Base-by-base conservation (phyloP, 2,113 vertebrate species). In the Muscicapa adusta region DNA sequence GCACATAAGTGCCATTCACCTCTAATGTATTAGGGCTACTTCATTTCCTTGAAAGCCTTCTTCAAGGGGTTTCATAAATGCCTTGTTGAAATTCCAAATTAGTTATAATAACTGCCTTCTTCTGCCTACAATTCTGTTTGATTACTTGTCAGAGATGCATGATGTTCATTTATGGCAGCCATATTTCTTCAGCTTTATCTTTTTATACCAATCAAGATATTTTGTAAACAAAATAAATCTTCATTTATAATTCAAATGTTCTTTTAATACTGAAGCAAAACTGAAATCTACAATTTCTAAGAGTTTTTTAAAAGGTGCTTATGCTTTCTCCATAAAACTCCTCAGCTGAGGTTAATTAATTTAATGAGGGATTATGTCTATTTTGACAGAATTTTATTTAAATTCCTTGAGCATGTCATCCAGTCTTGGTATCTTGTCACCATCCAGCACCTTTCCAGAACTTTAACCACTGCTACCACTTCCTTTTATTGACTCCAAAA, bases 321-420 rank as follows among this genome's bases (percentile, higher is more conserved):
- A 84, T 77, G 78, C 48, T 91, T 93, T 86, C 95, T 88, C 43
- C 43, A 89, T 91, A 82, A 83, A 84, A 90, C 15, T 80, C 68
- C 36, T 93, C 56, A 85, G 85, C 40, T 91, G 53, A 10, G 9
- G 31, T 48, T 96, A 85, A 96, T 96, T 96, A 96, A 93, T 85
- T 93, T 97, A 96, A 96, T 96, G 93, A 96, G 79, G 38, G 24
- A 94, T 91, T 96, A 93, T 43, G 23, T 88, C 36, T 96, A 93
- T 96, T 96, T 97, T 95, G 94, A 94, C 93, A 97, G 85, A 43
- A 76, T 42, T 87, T 94, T 79, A 78, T 61, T 94, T 93, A 79
- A 94, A 89, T 76, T 91, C 94, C 58, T 87, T 91, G 54, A 82
- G 89, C 18, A 17, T 89, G 94, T 94, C 93, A 96, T 66, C 42